Base-by-base conservation (phyloP, 53 echinoderm and acorn worm species). In the Temnopleurus reevesii region DNA sequence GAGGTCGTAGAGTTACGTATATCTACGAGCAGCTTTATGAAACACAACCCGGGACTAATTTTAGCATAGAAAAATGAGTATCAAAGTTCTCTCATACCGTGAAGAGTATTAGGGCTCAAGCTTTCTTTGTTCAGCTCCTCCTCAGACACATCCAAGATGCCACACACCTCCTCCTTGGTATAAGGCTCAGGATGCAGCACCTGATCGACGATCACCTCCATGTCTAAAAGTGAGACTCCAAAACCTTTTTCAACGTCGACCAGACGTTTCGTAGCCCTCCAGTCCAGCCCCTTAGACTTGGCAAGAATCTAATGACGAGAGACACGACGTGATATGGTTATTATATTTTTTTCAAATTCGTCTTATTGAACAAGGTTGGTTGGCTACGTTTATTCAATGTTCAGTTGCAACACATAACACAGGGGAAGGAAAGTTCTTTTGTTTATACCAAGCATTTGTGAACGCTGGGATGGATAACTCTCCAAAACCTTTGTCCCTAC, bases 281-380 rank as follows among this genome's bases (percentile, higher is more conserved):
- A 98, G n/a, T 96, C 93, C 25, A 96, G 90, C 17, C 93, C 93
- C 90, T 98, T 93, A 4, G 93, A 61, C 86, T 98, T 95, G 77
- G 97, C 97, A 59, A 97, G 81, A 53, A 97, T 65, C 97, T 97
- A 81, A 18, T 17, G 17, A 49, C n/a, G 19, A 79, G 49, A 49
- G 26, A 28, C 45, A 79, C 9, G 53, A 51, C 8, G 53, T 8
- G 53, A 51, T 10, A 51, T 51, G 53, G 15, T 51, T 10, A 51
- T n/a, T n/a, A n/a, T n/a, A n/a, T n/a, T n/a, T n/a, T n/a, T n/a
- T n/a, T n/a, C n/a, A n/a, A n/a, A n/a, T n/a, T n/a, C n/a, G n/a
- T n/a, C n/a, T n/a, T n/a, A n/a, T n/a, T n/a, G n/a, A n/a, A n/a
- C n/a, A n/a, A n/a, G n/a, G n/a, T n/a, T n/a, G n/a, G n/a, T n/a